Evolutionary conservation across 2,113 vertebrate species (phyloP).

Genomic region (Poecilia latipinna): DNA sequence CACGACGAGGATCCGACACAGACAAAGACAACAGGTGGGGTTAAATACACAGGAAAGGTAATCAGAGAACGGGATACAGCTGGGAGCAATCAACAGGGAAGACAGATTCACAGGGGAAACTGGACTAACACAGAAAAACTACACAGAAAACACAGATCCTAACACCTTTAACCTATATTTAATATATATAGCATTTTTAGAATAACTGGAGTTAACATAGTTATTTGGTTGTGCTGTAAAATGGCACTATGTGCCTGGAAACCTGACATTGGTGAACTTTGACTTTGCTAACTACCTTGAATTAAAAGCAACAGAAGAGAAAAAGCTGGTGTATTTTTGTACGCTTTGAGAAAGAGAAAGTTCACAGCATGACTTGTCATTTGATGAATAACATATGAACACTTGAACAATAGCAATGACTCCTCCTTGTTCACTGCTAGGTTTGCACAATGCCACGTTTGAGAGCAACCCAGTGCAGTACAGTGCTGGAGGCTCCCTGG

Average conservation of each 20-base stretch:
- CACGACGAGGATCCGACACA: too few species aligned
- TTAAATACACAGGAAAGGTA: too few species aligned
- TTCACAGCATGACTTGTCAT: neutral
- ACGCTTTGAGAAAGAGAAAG: neutral
- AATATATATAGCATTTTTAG: too few species aligned
- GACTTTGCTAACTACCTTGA: neutral
- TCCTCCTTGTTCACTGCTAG: conserved; percentile 63
- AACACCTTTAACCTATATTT: too few species aligned
- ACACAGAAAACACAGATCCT: too few species aligned
- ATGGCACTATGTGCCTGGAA: neutral
- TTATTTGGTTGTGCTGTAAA: too few species aligned
- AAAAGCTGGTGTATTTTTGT: neutral
- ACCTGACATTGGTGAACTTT: neutral
- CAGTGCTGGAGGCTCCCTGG: conserved; percentile 75
- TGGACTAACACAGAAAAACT: too few species aligned
- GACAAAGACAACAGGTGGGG: too few species aligned
- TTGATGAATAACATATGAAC: neutral
- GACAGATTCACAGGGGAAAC: too few species aligned
- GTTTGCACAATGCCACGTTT: conserved; percentile 88
- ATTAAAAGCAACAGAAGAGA: neutral
- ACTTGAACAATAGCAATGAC: neutral
- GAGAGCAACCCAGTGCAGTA: conserved; percentile 79
- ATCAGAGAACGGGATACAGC: too few species aligned
- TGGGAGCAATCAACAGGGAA: too few species aligned
- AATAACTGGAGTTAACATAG: too few species aligned